These are phyloP conservation scores for Corythornis leucogaster DNA, from an alignment of 2,797 vertebrate genomes.

Conservation along the genomic window DNA sequence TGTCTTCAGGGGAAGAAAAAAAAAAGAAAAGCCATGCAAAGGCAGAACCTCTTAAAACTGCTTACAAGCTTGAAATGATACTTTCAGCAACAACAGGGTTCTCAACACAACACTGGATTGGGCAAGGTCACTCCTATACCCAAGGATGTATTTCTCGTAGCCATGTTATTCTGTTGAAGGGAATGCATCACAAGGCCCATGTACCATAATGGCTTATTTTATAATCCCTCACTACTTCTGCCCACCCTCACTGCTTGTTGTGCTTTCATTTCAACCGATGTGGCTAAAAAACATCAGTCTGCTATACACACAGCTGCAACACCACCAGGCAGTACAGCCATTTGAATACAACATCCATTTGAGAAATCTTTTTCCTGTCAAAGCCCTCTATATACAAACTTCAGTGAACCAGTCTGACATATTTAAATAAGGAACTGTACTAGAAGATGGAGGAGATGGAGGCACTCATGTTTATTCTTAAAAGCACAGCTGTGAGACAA, in stretches of 20 bases:
- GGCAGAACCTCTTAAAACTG: constrained; percentile 14
- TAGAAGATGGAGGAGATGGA: background rate
- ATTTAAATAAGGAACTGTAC: background rate
- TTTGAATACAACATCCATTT: background rate
- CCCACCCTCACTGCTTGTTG: background rate
- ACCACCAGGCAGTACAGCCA: background rate
- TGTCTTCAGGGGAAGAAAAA: constrained; percentile 14
- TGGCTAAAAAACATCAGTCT: background rate
- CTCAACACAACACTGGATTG: background rate
- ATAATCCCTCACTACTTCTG: background rate
- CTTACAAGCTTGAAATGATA: background rate
- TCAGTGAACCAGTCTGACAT: background rate
- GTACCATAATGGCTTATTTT: background rate
- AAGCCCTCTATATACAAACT: background rate
- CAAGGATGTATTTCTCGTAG: background rate
- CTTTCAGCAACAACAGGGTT: background rate
- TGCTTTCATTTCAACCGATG: background rate
- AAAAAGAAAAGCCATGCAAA: background rate
- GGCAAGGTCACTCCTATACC: background rate
- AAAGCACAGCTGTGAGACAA: background rate
- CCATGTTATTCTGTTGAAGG: background rate
- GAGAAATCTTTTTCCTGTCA: background rate
- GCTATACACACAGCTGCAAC: background rate
- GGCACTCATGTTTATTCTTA: background rate
- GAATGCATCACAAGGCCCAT: background rate